Base-by-base conservation (phyloP, 2,797 vertebrate species). In the Philypnodon macrostomus region DNA sequence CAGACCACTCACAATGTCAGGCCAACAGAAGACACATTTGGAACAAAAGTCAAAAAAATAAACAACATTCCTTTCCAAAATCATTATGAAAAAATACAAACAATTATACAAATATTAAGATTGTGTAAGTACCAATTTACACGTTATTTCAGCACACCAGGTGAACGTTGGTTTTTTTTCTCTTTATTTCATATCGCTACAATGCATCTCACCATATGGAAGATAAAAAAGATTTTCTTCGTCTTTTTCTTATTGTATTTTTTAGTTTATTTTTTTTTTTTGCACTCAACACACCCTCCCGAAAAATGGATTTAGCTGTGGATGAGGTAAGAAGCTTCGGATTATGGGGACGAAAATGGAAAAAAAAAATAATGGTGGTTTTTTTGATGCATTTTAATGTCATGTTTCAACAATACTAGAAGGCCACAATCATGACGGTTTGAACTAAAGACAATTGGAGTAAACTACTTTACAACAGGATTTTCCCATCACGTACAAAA, bases 1-100 rank as follows among this genome's bases (percentile, higher is more conserved):
- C 87, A 84, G 90, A 90, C 89, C 89, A 91, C 88, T 92, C 87
- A 92, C 89, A 90, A 92, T 89, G 88, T 92, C 91, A 91, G 92
- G 89, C 88, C 81, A 88, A 91, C 83, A 86, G 85, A 89, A 87
- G 70, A 90, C 83, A 89, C 83, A 75, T 90, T 84, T 85, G 86
- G 88, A 90, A 92, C 87, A 88, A 70, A 89, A 89, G 85, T 91
- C 86, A 89, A 90, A 92, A 91, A 92, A 93, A 91, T 86, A 91
- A 88, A 91, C 85, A 90, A 40, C 86, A 89, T 88, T 91, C 88
- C 87, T 88, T 85, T 88, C 86, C 85, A 90, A 91, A 90, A 91
- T 89, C 75, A 90, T 90, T 87, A 89, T 90, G 88, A 90, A 91
- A 90, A 91, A 91, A 90, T 90, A 90, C 90, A 90, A 90, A 90